Conservation (phyloP, 2,888 invertebrate species). For the Mongoloraphidia duomilia region DNA sequence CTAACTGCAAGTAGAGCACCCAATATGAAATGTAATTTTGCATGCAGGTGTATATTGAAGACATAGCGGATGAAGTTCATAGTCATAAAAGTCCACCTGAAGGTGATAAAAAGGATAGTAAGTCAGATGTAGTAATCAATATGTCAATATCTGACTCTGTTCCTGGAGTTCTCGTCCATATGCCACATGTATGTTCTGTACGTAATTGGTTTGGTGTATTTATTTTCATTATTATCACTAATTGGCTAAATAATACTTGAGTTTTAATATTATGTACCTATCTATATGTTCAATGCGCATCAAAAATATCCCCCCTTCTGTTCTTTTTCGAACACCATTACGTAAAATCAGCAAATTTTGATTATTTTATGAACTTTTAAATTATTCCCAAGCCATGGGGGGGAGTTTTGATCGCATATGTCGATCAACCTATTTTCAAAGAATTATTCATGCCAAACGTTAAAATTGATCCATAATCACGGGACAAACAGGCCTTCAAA, state of each 20-base stretch:
- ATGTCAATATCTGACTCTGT: slow-evolving; percentile 61
- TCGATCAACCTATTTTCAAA: no score
- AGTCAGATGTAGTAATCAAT: slow-evolving; percentile 44
- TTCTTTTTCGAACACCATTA: no score
- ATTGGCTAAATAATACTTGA: slow-evolving; percentile 16
- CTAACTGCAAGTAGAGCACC: no score
- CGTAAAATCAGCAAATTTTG: no score
- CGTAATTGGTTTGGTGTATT: slow-evolving; percentile 25
- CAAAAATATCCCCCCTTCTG: no score
- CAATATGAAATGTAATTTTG: neutral
- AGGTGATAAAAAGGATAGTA: slow-evolving; percentile 50
- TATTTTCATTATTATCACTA: slow-evolving; percentile 8
- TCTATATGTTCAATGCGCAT: neutral
- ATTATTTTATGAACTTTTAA: no score
- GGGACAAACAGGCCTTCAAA: no score
- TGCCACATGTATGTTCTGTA: slow-evolving; percentile 76
- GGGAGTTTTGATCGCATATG: no score
- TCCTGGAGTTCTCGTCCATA: slow-evolving; percentile 77
- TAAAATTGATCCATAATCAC: no score
- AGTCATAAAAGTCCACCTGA: slow-evolving; percentile 56
- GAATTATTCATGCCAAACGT: no score
- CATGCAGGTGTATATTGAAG: slow-evolving; percentile 33
- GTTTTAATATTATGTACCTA: slow-evolving; percentile 7
- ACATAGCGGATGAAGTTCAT: slow-evolving; percentile 49
- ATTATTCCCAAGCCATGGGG: no score